Percentiles rank a stretch among this genome's conserved stretches.
phyloP scores from a whole-genome alignment of 2,888 invertebrate species.

The Pyrochroa serraticornis region DNA sequence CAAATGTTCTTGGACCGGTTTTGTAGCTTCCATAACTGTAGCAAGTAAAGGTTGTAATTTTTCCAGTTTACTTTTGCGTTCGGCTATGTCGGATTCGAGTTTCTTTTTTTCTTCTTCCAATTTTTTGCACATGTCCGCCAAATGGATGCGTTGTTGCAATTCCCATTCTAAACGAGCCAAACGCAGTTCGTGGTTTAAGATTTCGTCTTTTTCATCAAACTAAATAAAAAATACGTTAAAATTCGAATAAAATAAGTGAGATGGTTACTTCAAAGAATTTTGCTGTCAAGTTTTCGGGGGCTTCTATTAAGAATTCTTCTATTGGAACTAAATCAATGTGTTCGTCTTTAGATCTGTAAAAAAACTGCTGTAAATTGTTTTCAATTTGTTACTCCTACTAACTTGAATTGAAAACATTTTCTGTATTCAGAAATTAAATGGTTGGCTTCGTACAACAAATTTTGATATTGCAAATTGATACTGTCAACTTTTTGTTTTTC shows the following conservation, averaged over 20 bases:
- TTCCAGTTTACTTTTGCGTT: conserved; percentile 66
- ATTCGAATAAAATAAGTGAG: not conserved
- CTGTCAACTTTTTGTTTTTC: conserved; percentile 90
- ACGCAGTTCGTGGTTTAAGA: conserved; percentile 79
- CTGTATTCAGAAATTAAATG: conserved; percentile 94
- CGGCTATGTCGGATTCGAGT: conserved; percentile 64
- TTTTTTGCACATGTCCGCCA: conserved; percentile 77
- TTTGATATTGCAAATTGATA: conserved; percentile 88
- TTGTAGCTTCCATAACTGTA: conserved; percentile 76
- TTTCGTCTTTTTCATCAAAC: conserved; percentile 41
- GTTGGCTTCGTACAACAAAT: conserved; percentile 91
- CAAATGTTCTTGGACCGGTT: conserved; percentile 88
- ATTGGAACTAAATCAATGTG: conserved; percentile 85
- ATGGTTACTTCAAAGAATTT: conserved; percentile 48
- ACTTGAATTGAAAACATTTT: conserved; percentile 93
- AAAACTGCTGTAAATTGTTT: not conserved
- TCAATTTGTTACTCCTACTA: conserved; percentile 41
- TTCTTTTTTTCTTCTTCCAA: conserved; percentile 78
- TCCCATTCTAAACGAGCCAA: conserved; percentile 92
- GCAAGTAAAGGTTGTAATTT: conserved; percentile 81
- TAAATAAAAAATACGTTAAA: conserved; percentile 26
- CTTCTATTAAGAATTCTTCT: conserved; percentile 82
- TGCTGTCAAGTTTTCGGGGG: conserved; percentile 64
- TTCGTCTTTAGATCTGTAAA: conserved; percentile 83
- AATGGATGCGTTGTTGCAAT: conserved; percentile 81